Base-by-base conservation (phyloP, 64 coral and sea anemone species). In the Anthopleura sola region DNA sequence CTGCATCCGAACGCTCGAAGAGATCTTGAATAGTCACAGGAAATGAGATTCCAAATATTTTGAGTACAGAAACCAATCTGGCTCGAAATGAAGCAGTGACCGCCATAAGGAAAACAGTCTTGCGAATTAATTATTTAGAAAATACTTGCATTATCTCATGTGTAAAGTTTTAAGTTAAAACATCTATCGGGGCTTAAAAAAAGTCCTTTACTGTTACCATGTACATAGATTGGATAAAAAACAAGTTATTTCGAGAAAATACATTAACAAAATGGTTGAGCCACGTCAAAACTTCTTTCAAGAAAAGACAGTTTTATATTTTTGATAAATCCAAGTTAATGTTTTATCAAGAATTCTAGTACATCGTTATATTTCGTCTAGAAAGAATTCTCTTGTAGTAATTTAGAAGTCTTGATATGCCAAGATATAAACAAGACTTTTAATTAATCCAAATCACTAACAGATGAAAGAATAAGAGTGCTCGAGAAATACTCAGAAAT, bases 91-190 rank as follows among this genome's bases (percentile, higher is more conserved):
- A 37, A 38, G 10, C 34, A 14, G 40, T 32, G 76, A 79, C 76
- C 37, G 76, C 76, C 76, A 48, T 32, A 71, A 71, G 58, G 66
- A 71, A 71, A 79, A 79, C 76, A 79, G 39, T 23, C 76, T 79
- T n/a, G 19, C 11, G 76, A 79, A 79, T 79, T 20, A 79, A 79
- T 79, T 79, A 79, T 79, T 79, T 79, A 79, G 31, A 79, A 79
- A 79, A 79, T 23, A n/a, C 58, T 23, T 5, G 37, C 24, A 79
- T 79, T 79, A 79, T 79, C 44, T 79, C 47, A 6, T 78, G 76
- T 23, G 76, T 79, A 79, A 79, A 79, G 19, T 26, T 10, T 19
- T 79, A 29, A 71, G 58, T 62, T 62, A 62, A 62, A 62, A 62
- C 58, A 62, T 2, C 23, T n/a, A 24, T 26, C 10, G 58, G 24